A percentile compares a stretch with the other conserved stretches of the same genome.
phyloP scores from a whole-genome alignment of 2,888 invertebrate species.

The Caenorhabditis angaria region DNA sequence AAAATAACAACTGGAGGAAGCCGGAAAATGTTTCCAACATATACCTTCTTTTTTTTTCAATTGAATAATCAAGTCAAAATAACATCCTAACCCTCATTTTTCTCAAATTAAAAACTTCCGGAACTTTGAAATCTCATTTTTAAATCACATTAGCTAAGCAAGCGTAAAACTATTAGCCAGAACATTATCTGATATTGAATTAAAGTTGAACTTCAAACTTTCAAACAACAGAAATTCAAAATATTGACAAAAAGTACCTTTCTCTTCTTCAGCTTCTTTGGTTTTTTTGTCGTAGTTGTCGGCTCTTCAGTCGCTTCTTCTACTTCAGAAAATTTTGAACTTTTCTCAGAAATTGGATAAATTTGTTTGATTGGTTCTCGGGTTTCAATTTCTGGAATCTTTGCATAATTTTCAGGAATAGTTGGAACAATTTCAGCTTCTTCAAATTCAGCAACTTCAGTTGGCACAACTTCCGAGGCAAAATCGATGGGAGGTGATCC shows the following conservation, averaged over 20 bases:
- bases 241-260: neutral
- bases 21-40: neutral
- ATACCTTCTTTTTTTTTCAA: no score
- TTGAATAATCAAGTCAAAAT: no score
- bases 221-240: no score
- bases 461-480: conserved; percentile 19
- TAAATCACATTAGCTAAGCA: no score
- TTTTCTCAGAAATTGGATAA: neutral
- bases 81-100: no score
- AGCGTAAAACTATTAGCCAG: no score
- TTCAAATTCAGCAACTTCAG: conserved; percentile 14
- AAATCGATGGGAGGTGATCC: neutral
- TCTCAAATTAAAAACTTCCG: no score
- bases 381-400: neutral
- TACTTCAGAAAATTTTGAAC: neutral
- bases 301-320: neutral
- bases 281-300: neutral
- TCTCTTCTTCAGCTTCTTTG: neutral
- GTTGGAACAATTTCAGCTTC: neutral
- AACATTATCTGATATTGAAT: no score
- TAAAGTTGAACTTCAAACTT: no score
- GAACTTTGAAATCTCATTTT: no score
- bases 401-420: neutral
- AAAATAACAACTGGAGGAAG: no score
- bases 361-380: neutral